Conservation (phyloP, 2,888 invertebrate species). For the Balanococcus diminutus region DNA sequence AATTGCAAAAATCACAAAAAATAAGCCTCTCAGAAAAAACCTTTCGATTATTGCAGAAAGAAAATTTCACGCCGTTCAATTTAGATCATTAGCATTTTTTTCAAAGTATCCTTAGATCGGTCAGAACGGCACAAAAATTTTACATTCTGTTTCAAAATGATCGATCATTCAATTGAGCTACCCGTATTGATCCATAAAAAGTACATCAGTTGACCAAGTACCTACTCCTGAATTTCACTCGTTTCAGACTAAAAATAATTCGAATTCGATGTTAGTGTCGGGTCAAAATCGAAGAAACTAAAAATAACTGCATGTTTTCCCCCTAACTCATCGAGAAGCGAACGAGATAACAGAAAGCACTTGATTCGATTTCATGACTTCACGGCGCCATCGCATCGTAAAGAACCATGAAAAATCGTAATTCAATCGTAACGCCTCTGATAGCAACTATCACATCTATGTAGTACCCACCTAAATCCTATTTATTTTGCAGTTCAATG, state of each 20-base stretch:
- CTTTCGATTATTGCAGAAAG: too few species aligned
- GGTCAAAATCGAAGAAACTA: not conserved
- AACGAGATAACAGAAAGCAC: not conserved
- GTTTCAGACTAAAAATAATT: not conserved
- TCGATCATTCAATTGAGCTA: too few species aligned
- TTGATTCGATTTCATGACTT: not conserved
- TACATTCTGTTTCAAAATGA: too few species aligned
- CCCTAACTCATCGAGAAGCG: not conserved
- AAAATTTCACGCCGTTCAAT: too few species aligned
- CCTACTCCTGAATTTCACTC: not conserved
- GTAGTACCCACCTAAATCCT: not conserved
- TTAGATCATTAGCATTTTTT: too few species aligned
- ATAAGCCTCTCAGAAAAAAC: too few species aligned
- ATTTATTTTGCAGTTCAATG: not conserved
- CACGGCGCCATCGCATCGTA: constrained; percentile 14
- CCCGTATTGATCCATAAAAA: too few species aligned
- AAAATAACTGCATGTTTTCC: not conserved
- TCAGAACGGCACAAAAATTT: too few species aligned
- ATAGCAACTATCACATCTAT: not conserved
- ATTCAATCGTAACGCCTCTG: not conserved
- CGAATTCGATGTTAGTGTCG: not conserved
- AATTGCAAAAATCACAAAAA: too few species aligned
- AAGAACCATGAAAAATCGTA: constrained; percentile 11
- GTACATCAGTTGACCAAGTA: too few species aligned
- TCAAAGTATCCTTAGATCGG: too few species aligned